phyloP scores from a whole-genome alignment of 2,113 vertebrate species.

The Catharus fuscescens region DNA sequence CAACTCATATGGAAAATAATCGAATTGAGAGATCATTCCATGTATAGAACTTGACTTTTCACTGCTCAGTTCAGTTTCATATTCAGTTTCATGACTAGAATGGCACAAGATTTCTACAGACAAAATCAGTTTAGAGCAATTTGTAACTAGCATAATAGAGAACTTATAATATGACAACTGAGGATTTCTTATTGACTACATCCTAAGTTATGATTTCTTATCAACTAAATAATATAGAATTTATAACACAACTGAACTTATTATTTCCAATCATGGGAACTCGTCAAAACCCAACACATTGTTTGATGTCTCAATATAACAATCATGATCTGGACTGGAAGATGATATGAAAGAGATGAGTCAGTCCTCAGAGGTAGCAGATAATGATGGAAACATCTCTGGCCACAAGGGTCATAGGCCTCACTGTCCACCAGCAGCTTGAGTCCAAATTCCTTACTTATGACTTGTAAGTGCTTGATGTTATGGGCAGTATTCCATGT shows the following conservation, averaged over 20 bases:
- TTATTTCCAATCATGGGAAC: neutral
- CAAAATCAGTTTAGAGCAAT: neutral
- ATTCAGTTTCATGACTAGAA: neutral
- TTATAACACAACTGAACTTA: neutral
- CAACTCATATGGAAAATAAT: neutral
- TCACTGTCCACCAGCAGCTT: neutral
- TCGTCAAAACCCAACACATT: neutral
- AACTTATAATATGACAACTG: neutral
- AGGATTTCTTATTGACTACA: neutral
- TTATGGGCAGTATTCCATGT: neutral
- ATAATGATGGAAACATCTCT: neutral
- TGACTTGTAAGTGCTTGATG: neutral
- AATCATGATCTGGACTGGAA: neutral
- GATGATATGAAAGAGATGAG: fast-evolving
- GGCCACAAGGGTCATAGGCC: neutral
- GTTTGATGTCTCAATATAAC: neutral
- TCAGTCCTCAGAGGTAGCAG: neutral
- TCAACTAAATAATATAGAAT: neutral
- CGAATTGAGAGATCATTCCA: neutral
- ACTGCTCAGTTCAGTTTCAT: neutral
- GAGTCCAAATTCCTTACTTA: neutral
- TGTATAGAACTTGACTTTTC: neutral
- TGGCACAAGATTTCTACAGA: neutral
- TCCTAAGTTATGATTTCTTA: neutral
- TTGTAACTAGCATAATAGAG: neutral